Evolutionary conservation across 1,140 invertebrate species (phyloP).

Genomic region (Orchestia grillus): DNA sequence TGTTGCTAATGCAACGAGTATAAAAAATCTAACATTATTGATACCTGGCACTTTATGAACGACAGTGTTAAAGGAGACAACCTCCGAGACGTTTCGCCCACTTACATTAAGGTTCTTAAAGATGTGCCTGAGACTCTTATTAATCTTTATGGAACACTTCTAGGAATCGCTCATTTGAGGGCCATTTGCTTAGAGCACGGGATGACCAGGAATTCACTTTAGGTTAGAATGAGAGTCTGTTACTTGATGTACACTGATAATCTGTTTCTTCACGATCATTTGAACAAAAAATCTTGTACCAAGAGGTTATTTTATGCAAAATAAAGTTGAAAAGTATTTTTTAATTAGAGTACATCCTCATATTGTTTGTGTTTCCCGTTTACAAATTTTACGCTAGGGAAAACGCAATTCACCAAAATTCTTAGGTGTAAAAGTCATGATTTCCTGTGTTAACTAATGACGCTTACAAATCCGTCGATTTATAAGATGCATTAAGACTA

Average conservation of each 20-base stretch:
- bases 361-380: too few species aligned
- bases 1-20: neutral
- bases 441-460: neutral
- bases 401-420: too few species aligned
- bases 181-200: neutral
- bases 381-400: too few species aligned
- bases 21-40: neutral
- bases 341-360: too few species aligned
- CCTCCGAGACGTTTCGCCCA: neutral
- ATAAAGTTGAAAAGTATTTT: too few species aligned
- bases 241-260: neutral
- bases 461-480: neutral
- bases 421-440: too few species aligned
- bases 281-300: too few species aligned
- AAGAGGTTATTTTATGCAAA: too few species aligned
- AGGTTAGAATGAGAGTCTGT: neutral
- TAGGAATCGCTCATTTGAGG: neutral
- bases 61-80: neutral
- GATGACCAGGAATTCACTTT: neutral
- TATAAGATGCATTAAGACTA: neutral
- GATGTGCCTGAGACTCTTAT: neutral
- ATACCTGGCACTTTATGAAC: neutral
- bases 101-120: neutral
- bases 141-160: neutral
- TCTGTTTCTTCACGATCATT: neutral